Percentiles rank a stretch among this genome's conserved stretches.
Evolutionary conservation across 2,888 invertebrate species (phyloP).

Genomic region (Caenorhabditis virilis): DNA sequence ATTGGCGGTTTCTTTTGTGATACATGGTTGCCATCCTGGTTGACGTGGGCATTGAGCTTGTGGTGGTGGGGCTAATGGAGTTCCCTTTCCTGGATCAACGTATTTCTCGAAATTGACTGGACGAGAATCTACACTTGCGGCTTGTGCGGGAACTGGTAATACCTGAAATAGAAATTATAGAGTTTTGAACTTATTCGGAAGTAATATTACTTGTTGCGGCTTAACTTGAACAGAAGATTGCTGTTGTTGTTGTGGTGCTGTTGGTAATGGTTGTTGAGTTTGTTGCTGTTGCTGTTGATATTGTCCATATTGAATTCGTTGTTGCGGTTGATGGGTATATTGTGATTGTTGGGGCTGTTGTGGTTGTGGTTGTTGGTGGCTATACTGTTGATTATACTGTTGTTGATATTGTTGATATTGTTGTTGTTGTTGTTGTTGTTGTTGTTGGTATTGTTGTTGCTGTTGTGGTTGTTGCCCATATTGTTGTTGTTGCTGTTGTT

Average conservation of each 20-base stretch:
- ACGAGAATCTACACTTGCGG: constrained; percentile 37
- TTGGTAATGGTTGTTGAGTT: constrained; percentile 24
- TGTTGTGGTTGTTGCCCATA: constrained; percentile 18
- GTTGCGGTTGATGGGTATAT: constrained; percentile 15
- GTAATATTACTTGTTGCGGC: constrained; percentile 3
- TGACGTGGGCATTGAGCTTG: constrained; percentile 58
- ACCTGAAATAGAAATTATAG: neutral
- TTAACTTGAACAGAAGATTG: constrained; percentile 2
- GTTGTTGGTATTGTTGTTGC: constrained; percentile 13
- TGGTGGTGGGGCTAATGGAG: constrained; percentile 24
- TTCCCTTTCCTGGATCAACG: constrained; percentile 39
- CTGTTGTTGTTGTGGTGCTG: constrained; percentile 20
- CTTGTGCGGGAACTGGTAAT: constrained; percentile 26
- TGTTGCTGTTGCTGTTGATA: too few relatives aligned
- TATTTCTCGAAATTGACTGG: constrained; percentile 46
- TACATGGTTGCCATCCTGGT: constrained; percentile 67
- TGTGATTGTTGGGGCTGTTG: constrained; percentile 16
- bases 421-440: constrained; percentile 26
- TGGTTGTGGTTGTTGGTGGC: constrained; percentile 10
- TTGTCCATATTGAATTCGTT: constrained; percentile 16
- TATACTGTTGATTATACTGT: constrained; percentile 14
- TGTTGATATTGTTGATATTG: constrained; percentile 14
- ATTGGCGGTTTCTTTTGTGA: constrained; percentile 62
- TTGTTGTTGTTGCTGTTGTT: constrained; percentile 15
- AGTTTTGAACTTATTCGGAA: constrained; percentile 1